phyloP scores from a whole-genome alignment of 2,113 vertebrate species.

The Trichechus manatus region DNA sequence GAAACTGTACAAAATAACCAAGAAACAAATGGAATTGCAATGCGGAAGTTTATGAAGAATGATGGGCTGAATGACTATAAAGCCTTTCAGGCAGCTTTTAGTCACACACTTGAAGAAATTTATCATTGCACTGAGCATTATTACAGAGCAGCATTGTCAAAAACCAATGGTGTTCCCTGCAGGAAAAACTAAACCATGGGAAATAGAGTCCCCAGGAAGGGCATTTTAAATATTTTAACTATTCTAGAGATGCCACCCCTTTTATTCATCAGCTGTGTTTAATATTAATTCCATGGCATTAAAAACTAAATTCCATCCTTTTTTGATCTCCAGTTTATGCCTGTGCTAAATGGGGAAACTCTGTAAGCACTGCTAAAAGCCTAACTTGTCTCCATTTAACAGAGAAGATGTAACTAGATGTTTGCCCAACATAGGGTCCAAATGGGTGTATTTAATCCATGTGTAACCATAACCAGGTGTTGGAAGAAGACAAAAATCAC shows the following conservation, averaged over 20 bases:
- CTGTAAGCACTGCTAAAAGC: conserved; percentile 65
- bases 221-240: conserved; percentile 64
- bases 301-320: conserved; percentile 58
- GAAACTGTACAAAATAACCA: conserved; percentile 59
- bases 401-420: neutral
- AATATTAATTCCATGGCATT: conserved; percentile 67
- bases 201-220: conserved; percentile 45
- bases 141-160: conserved; percentile 66
- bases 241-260: conserved; percentile 38
- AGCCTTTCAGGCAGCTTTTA: conserved; percentile 73
- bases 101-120: conserved; percentile 77
- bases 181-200: conserved; percentile 66
- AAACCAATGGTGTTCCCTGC: conserved; percentile 57
- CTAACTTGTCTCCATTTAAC: conserved; percentile 12
- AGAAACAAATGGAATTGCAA: conserved; percentile 72
- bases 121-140: conserved; percentile 74
- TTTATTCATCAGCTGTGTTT: conserved; percentile 66
- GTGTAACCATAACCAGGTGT: conserved; percentile 60
- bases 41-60: conserved; percentile 73
- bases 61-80: conserved; percentile 66
- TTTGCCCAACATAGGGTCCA: neutral
- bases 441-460: neutral
- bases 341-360: neutral
- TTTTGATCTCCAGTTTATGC: conserved; percentile 51
- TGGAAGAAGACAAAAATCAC: conserved; percentile 8